A percentile compares a stretch with the other conserved stretches of the same genome.
Evolutionary conservation across 2,113 vertebrate species (phyloP).

Genomic region (Ophiodon elongatus): DNA sequence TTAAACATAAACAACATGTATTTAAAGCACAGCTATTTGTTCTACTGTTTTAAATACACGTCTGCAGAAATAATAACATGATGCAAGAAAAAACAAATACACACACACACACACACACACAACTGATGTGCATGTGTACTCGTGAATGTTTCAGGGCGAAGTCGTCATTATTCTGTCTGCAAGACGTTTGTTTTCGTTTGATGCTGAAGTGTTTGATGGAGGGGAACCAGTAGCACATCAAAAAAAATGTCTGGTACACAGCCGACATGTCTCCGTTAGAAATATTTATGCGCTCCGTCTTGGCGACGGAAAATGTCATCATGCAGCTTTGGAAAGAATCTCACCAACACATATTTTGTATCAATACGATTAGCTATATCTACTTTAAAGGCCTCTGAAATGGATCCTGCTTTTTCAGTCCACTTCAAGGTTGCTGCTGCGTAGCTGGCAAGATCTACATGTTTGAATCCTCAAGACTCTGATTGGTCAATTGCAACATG

Average conservation of each 20-base stretch:
- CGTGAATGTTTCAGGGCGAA: background rate
- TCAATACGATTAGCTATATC: background rate
- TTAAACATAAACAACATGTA: too few species aligned
- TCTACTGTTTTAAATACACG: background rate
- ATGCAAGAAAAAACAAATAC: background rate
- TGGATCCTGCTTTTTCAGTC: background rate
- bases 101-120: background rate
- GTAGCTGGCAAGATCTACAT: background rate
- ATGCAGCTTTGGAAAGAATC: constrained; percentile 18
- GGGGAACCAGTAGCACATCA: constrained; percentile 19
- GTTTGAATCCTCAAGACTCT: background rate
- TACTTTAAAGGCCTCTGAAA: background rate
- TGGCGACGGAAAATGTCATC: constrained; percentile 28
- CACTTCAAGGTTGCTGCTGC: background rate
- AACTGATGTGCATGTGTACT: too few species aligned
- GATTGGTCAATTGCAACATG: background rate
- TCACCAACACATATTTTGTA: background rate
- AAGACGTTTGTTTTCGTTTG: constrained; percentile 1
- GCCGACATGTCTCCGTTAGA: constrained; percentile 7
- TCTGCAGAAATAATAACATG: constrained; percentile 12
- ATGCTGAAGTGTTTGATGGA: constrained; percentile 31
- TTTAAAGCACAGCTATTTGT: constrained; percentile 18
- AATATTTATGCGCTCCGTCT: constrained; percentile 43
- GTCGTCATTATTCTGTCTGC: constrained; percentile 18
- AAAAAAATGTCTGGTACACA: constrained; percentile 25